Conservation (phyloP, 2,797 vertebrate species). For the Intellagama lesueurii region DNA sequence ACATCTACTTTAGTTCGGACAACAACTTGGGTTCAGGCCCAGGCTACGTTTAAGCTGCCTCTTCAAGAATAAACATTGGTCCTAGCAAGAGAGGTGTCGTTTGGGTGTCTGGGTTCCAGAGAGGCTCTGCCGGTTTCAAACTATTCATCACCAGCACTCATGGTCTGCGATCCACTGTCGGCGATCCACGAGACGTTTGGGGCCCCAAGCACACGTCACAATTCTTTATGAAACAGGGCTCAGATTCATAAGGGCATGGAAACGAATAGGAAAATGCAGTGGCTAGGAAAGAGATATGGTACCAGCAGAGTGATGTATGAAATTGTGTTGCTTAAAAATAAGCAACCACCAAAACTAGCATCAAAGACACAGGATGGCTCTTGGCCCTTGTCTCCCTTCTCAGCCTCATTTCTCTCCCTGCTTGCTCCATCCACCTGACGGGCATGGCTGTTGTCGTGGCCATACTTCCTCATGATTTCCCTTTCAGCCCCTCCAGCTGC, state of each 20-base stretch:
- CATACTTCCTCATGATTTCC: slow-evolving; percentile 27
- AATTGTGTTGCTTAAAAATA: background rate
- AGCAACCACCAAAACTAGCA: background rate
- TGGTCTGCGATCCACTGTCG: too few relatives aligned
- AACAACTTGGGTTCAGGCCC: too few relatives aligned
- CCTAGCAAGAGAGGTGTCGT: too few relatives aligned
- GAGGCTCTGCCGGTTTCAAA: too few relatives aligned
- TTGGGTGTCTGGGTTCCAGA: too few relatives aligned
- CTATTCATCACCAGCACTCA: too few relatives aligned
- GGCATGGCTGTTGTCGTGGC: slow-evolving; percentile 6
- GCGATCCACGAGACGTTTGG: background rate
- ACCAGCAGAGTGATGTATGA: background rate
- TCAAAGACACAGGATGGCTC: background rate
- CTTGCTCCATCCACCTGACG: background rate
- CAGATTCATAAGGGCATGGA: background rate
- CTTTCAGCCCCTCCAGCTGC: background rate
- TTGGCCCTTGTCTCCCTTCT: too few relatives aligned
- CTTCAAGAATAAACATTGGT: too few relatives aligned
- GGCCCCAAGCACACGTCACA: background rate
- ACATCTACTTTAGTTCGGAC: too few relatives aligned
- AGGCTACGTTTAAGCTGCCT: too few relatives aligned
- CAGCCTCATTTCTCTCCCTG: background rate
- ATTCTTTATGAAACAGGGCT: background rate
- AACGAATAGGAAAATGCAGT: background rate
- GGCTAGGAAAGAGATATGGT: background rate